phyloP scores from a whole-genome alignment of 2,797 vertebrate species.

The Knipowitschia caucasica region DNA sequence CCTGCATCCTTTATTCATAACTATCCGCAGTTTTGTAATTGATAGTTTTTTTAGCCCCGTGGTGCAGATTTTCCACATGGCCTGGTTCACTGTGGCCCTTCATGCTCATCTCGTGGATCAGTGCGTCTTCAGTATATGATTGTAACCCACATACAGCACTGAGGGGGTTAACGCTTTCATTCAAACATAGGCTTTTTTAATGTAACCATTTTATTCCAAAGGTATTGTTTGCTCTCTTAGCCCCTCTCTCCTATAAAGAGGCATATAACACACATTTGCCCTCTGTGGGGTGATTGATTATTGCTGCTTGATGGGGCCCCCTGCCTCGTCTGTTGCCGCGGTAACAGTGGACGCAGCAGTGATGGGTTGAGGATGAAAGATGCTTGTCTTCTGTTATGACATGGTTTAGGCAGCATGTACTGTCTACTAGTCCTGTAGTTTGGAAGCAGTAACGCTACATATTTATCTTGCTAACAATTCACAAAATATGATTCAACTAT shows the following conservation, averaged over 20 bases:
- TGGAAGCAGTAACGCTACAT: too few relatives aligned
- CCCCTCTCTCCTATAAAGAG: conserved; percentile 11
- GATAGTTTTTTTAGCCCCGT: conserved; percentile 72
- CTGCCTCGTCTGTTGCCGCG: conserved; percentile 51
- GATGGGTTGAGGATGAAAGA: conserved; percentile 43
- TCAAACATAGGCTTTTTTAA: conserved; percentile 44
- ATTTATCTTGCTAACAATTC: too few relatives aligned
- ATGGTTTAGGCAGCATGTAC: too few relatives aligned
- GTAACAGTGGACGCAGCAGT: conserved; percentile 63
- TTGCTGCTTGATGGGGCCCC: conserved; percentile 43
- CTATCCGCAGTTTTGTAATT: conserved; percentile 59
- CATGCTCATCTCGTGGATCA: conserved; percentile 59
- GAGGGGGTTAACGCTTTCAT: conserved; percentile 61
- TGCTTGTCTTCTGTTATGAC: conserved; percentile 10
- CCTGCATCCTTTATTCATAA: conserved; percentile 60
- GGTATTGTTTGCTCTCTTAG: conserved; percentile 48
- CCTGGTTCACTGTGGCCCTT: conserved; percentile 65
- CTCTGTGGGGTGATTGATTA: conserved; percentile 66
- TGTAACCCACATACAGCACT: conserved; percentile 69
- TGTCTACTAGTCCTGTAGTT: too few relatives aligned
- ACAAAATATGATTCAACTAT: too few relatives aligned
- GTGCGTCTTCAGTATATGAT: conserved; percentile 44
- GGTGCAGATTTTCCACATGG: conserved; percentile 72
- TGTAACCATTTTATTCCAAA: conserved; percentile 42
- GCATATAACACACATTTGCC: conserved; percentile 51